Evolutionary conservation across 2,888 invertebrate genomes (phyloP), one percentile per base, ranked within the genome.

Genomic region (Folsomia candida): DNA sequence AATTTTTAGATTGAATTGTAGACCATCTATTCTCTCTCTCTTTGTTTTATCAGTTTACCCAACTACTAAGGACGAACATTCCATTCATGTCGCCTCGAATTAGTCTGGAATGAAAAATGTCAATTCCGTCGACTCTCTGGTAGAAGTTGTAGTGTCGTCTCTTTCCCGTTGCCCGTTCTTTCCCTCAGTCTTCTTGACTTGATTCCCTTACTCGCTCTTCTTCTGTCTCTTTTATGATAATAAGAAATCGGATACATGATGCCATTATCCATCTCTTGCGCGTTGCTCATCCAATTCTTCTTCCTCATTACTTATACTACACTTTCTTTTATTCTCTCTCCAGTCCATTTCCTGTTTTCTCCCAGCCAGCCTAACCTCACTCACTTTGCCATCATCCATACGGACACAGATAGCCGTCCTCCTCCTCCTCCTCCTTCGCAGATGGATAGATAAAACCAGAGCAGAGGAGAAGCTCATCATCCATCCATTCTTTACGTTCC

Each of bases 1-100:
- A 75, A 75, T 76, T 73, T 75, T 73, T 71, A 73, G 76, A 76
- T 76, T 76, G 72, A 76, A 76, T 72, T 73, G 71, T 76, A 71
- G 69, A 71, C 61, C 58, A 69, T 69, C 65, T 70, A 59, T 60
- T 66, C 65, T 51, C 67, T 59, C 63, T 67, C 61, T 37, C 60
- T 58, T 65, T 54, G 28, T 68, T 70, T 64, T 73, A 76, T 73
- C 72, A 69, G 64, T 74, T 69, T 70, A 68, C 61, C 63, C 67
- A 57, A 51, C 29, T 29, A 57, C 18, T 29, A 67, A 66, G 47
- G 27, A 57, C n/a, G 29, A 59, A 69, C 64, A 72, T 68, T 67
- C 63, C 71, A 68, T 63, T 67, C 63, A 63, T 72, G 74, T 73
- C 76, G 47, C 51, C 68, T 73, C 57, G 73, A 76, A 76, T 76